Evolutionary conservation across 1,140 invertebrate genomes (phyloP).

Genomic region (Drosophila arizonae): DNA sequence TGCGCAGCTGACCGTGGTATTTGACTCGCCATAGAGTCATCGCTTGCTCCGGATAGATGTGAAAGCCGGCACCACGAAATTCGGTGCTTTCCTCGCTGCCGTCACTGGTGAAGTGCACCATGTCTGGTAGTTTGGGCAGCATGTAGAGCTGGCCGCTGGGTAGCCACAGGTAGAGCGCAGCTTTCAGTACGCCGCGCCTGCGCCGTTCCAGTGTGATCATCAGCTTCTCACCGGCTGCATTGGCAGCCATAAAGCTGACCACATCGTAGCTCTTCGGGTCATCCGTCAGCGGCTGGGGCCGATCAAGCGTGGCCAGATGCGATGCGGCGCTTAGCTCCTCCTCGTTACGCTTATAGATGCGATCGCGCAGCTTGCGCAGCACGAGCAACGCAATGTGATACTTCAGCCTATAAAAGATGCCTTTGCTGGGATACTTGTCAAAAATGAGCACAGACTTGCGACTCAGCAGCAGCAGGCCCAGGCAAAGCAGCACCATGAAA

Average conservation of each 20-base stretch:
- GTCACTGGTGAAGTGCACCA: constrained; percentile 73
- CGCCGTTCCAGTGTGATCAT: constrained; percentile 68
- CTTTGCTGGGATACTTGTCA: constrained; percentile 74
- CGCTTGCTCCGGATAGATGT: constrained; percentile 64
- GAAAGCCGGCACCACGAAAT: constrained; percentile 69
- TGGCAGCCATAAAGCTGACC: constrained; percentile 75
- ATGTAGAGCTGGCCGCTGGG: constrained; percentile 50
- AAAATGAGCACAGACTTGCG: constrained; percentile 68
- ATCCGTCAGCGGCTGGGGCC: constrained; percentile 54
- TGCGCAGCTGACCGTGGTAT: constrained; percentile 53
- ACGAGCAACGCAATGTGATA: constrained; percentile 63
- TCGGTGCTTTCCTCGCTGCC: constrained; percentile 61
- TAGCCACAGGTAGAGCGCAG: constrained; percentile 68
- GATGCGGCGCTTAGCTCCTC: constrained; percentile 43
- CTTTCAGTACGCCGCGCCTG: constrained; percentile 64
- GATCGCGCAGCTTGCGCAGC: constrained; percentile 61
- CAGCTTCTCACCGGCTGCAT: constrained; percentile 58
- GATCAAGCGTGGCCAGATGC: constrained; percentile 60
- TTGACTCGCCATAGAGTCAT: constrained; percentile 69
- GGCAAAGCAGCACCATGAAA: constrained; percentile 24
- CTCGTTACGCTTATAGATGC: constrained; percentile 64
- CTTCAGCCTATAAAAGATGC: constrained; percentile 67
- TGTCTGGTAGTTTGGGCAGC: constrained; percentile 69
- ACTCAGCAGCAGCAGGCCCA: constrained; percentile 51
- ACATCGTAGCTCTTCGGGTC: constrained; percentile 78